These are phyloP conservation scores for Gavialis gangeticus DNA, from an alignment of 2,113 vertebrate genomes.

Conservation along the genomic window DNA sequence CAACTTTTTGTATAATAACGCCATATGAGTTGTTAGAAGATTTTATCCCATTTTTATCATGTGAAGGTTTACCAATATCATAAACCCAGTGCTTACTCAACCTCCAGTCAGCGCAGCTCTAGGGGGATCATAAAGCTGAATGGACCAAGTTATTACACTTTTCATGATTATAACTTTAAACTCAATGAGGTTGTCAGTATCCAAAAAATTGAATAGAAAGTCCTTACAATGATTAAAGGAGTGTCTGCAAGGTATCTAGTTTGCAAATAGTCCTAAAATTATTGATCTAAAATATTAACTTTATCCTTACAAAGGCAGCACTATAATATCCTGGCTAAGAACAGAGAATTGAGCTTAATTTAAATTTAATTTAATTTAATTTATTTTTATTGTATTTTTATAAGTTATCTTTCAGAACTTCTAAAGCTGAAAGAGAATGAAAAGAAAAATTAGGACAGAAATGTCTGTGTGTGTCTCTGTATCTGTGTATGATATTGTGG, in stretches of 20 bases:
- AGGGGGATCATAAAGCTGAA: conserved; percentile 54
- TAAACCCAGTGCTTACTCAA: conserved; percentile 44
- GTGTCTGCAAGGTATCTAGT: not conserved
- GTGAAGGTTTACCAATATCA: conserved; percentile 14
- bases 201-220: accelerated
- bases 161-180: conserved; percentile 41
- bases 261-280: conserved; percentile 24
- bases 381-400: not conserved
- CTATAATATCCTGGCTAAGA: conserved; percentile 13
- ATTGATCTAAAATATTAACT: conserved; percentile 52
- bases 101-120: conserved; percentile 9
- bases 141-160: conserved; percentile 28
- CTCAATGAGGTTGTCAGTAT: not conserved
- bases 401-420: conserved; percentile 24
- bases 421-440: conserved; percentile 21
- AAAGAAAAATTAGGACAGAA: conserved; percentile 35
- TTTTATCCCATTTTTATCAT: conserved; percentile 5
- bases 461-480: not conserved
- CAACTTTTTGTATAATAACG: conserved; percentile 30
- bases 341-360: not conserved
- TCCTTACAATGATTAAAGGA: conserved; percentile 23
- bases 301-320: conserved; percentile 4
- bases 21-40: conserved; percentile 5
- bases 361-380: not conserved
- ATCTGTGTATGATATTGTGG: no score